Base-by-base conservation (phyloP, 2,888 invertebrate species). In the Calephelis perditalis region DNA sequence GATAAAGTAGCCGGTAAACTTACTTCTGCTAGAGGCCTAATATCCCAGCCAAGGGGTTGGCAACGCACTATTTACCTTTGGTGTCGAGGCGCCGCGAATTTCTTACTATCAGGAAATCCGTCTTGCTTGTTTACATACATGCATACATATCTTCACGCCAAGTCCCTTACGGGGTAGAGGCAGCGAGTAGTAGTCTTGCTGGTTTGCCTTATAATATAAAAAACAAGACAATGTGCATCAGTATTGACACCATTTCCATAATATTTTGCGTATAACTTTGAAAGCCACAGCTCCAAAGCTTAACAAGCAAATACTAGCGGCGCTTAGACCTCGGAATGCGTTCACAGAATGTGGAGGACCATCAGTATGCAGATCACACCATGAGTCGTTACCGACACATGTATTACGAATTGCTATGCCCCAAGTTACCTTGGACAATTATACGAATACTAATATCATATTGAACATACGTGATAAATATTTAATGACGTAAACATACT, bases 321-420 rank as follows among this genome's bases (percentile, higher is more conserved):
- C 65, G 63, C 64, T 63, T 10, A 11, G 58, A 46, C 43, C 43
- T 37, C 44, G 67, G 87, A 86, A 88, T 88, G 88, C 78, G 80
- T 79, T 77, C 83, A 77, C 75, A 78, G 81, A 79, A 76, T 75
- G 74, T 73, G 70, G 68, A 73, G 63, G 73, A 73, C 71, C 78
- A 86, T 89, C 84, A 84, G 80, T 84, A 89, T 89, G 84, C 89
- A 66, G 69, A 71, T 70, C 86, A 79, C 80, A 79, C 70, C 68
- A 68, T 66, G 64, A 67, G 73, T 78, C 76, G 81, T 77, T 79
- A 78, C 84, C 76, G 73, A 84, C 86, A 83, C 80, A 77, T 84
- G 86, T 86, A 78, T 54, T 54, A 35, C 10, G 56, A 44, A 26
- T 49, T 12, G 49, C 71, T 40, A 40, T 65, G 68, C 74, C 73